These are phyloP conservation scores for Exocentrus adspersus DNA, from an alignment of 2,888 invertebrate genomes.

Conservation along the genomic window DNA sequence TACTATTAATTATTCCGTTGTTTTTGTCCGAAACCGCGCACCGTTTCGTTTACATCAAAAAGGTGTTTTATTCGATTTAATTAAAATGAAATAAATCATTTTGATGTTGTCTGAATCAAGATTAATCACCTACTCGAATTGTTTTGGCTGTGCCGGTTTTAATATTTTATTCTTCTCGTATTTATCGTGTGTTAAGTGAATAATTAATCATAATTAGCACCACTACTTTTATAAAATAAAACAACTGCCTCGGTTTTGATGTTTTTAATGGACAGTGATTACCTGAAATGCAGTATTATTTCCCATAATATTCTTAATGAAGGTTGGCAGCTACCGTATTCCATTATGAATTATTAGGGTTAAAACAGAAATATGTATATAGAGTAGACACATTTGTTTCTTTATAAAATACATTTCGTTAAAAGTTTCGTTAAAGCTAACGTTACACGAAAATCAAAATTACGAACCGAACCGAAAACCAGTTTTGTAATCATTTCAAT, in stretches of 20 bases:
- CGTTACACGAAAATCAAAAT: too few species aligned
- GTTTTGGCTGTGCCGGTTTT: constrained; percentile 33
- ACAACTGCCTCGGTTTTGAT: constrained; percentile 8
- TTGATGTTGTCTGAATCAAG: constrained; percentile 45
- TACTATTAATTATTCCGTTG: constrained; percentile 42
- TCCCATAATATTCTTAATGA: too few species aligned
- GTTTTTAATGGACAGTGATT: constrained; percentile 12
- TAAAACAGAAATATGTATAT: too few species aligned
- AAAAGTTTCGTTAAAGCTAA: too few species aligned
- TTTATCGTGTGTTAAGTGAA: constrained; percentile 31
- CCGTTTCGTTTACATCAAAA: constrained; percentile 35
- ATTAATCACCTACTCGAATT: constrained; percentile 41
- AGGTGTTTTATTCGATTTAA: constrained; percentile 47
- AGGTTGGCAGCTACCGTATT: too few species aligned
- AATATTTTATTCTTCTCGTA: constrained; percentile 33
- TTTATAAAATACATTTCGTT: too few species aligned
- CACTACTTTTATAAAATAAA: constrained; percentile 11
- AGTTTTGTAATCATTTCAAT: too few species aligned
- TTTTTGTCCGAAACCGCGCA: constrained; percentile 23
- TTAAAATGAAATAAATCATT: constrained; percentile 49
- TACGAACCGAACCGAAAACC: too few species aligned
- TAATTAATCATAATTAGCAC: constrained; percentile 33
- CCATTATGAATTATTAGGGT: too few species aligned
- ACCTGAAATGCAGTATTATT: constrained; percentile 17
- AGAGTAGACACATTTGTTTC: too few species aligned